Percentiles rank a stretch among this genome's conserved stretches.
Evolutionary conservation across 2,888 invertebrate species (phyloP).

Genomic region (Drosophila crucigera): DNA sequence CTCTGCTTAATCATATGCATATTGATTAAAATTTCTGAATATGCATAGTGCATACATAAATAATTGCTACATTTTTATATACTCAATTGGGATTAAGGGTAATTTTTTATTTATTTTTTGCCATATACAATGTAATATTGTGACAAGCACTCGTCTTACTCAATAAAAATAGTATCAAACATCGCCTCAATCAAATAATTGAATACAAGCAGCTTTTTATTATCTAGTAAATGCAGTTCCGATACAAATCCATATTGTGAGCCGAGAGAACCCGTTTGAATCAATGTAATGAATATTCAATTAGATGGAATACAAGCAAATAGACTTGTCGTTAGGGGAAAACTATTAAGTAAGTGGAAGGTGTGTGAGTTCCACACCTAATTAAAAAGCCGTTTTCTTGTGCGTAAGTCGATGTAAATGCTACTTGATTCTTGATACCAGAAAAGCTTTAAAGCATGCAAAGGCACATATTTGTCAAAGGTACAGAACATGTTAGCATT

Average conservation of each 20-base stretch:
- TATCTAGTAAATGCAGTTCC: neutral
- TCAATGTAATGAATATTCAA: conserved; percentile 13
- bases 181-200: neutral
- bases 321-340: conserved; percentile 6
- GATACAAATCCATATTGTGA: neutral
- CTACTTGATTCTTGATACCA: conserved; percentile 20
- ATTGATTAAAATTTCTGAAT: neutral
- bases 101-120: neutral
- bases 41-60: neutral
- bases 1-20: neutral
- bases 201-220: neutral
- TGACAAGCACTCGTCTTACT: neutral
- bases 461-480: conserved; percentile 25
- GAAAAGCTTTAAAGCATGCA: conserved; percentile 26
- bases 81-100: neutral
- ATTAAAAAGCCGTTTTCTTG: conserved; percentile 20
- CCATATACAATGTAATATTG: neutral
- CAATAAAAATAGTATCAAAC: neutral
- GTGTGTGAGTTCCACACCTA: conserved; percentile 14
- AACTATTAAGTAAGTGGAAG: neutral
- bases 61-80: neutral
- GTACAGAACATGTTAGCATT: neutral
- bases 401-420: conserved; percentile 31
- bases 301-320: neutral
- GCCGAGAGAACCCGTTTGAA: conserved; percentile 26